phyloP scores from a whole-genome alignment of 2,888 invertebrate species.

The Scelioninae gen. 1 region DNA sequence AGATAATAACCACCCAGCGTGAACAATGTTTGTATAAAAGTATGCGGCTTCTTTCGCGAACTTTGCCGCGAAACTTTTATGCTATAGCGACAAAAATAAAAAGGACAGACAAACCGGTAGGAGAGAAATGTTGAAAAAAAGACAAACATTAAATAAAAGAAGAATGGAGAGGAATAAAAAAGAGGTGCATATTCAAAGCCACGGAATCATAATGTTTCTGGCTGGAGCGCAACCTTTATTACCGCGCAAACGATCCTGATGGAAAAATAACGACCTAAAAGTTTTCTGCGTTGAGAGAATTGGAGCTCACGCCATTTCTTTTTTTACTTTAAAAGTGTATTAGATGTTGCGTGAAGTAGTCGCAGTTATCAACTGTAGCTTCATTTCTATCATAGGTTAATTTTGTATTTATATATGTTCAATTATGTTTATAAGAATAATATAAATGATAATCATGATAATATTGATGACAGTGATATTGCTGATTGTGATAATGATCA shows the following conservation, averaged over 20 bases:
- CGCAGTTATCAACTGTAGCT: neutral
- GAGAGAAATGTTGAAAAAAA: conserved; percentile 45
- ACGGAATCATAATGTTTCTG: conserved; percentile 52
- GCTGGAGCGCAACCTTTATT: conserved; percentile 51
- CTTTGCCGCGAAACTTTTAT: conserved; percentile 52
- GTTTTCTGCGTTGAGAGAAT: conserved; percentile 28
- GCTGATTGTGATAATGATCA: too few species aligned
- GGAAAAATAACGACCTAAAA: conserved; percentile 53
- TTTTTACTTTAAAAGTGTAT: conserved; percentile 43
- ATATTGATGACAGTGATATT: too few species aligned
- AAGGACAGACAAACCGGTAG: conserved; percentile 31
- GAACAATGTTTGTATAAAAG: conserved; percentile 65
- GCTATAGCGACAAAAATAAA: conserved; percentile 45
- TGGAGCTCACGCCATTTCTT: conserved; percentile 12
- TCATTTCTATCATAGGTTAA: neutral
- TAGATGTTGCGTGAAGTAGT: conserved; percentile 37
- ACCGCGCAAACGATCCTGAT: conserved; percentile 53
- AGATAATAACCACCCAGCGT: conserved; percentile 61
- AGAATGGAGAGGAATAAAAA: conserved; percentile 28
- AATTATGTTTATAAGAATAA: too few species aligned
- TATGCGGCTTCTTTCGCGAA: conserved; percentile 47
- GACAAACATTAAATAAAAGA: conserved; percentile 43
- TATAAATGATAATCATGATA: too few species aligned
- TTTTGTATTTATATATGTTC: conserved; percentile 17
- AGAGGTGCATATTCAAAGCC: conserved; percentile 44